Conservation (phyloP, 2,797 vertebrate species). For the Myotis daubentonii region DNA sequence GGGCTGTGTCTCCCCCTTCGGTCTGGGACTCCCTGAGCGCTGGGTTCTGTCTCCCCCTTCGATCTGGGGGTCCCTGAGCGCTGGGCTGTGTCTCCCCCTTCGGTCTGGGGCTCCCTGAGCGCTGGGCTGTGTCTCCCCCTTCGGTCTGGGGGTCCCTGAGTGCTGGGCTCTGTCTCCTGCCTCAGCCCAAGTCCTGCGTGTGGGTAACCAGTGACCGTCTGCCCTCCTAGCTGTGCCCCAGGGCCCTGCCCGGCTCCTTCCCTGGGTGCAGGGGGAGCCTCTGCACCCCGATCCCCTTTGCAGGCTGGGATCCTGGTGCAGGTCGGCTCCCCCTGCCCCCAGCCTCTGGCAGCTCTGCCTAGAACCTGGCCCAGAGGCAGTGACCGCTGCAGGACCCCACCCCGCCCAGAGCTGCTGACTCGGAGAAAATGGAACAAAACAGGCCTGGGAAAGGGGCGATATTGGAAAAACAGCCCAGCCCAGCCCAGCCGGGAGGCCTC, state of each 20-base stretch:
- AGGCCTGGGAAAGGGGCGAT: slow-evolving; percentile 56
- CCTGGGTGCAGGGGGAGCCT: too few relatives aligned
- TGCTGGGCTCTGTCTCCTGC: background rate
- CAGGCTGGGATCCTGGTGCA: background rate
- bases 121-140: background rate
- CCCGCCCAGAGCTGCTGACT: slow-evolving; percentile 58
- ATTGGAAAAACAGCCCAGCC: slow-evolving; percentile 69
- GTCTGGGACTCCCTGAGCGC: too few relatives aligned
- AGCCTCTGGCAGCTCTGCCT: background rate
- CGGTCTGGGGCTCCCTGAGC: accelerated
- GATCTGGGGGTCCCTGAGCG: accelerated
- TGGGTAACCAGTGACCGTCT: background rate
- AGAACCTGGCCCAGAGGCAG: background rate
- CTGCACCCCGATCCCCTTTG: accelerated
- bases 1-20: too few relatives aligned
- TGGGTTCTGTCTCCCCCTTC: too few relatives aligned
- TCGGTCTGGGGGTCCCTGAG: accelerated
- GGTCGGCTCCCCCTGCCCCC: background rate
- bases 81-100: background rate
- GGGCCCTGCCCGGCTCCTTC: background rate
- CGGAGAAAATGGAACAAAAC: slow-evolving; percentile 68
- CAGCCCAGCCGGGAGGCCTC: slow-evolving; percentile 62
- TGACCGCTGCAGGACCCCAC: slow-evolving; percentile 62
- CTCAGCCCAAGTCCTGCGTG: accelerated
- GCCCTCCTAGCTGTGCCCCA: background rate